These are phyloP conservation scores for Dugesia japonica DNA, from an alignment of 2,888 invertebrate genomes.

Conservation along the genomic window DNA sequence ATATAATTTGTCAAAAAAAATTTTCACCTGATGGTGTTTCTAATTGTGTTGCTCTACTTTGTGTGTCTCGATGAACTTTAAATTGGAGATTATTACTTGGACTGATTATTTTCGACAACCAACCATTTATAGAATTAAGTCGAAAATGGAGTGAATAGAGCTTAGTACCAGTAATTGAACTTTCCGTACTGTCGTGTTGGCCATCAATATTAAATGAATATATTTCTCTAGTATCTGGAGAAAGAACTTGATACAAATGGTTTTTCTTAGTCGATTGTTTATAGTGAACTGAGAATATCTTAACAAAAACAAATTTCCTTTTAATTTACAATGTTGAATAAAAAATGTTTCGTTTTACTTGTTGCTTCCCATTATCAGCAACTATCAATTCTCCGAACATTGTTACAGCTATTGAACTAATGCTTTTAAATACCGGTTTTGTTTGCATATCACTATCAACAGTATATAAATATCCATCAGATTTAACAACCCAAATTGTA, in stretches of 20 bases:
- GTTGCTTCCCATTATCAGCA: conserved; percentile 75
- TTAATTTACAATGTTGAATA: neutral
- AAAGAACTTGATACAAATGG: conserved; percentile 68
- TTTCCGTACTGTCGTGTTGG: conserved; percentile 82
- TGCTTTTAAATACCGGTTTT: neutral
- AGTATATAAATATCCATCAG: neutral
- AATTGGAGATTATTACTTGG: neutral
- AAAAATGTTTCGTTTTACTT: neutral
- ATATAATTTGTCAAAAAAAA: neutral
- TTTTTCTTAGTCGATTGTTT: conserved; percentile 29
- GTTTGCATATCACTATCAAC: neutral
- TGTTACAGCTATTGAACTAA: conserved; percentile 17
- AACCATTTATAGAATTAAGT: conserved; percentile 22
- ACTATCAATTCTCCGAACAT: conserved; percentile 66
- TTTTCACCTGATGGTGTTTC: conserved; percentile 11
- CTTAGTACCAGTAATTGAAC: conserved; percentile 65
- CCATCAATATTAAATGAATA: conserved; percentile 57
- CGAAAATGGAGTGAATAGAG: neutral
- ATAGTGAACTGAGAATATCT: neutral
- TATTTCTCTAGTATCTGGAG: conserved; percentile 76
- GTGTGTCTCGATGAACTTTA: conserved; percentile 11
- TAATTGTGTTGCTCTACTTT: conserved; percentile 12
- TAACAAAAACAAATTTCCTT: too few relatives aligned
- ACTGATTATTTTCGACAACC: conserved; percentile 21
- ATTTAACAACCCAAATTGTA: conserved; percentile 64